Evolutionary conservation across 2,888 invertebrate genomes (phyloP).

Genomic region (Anarsia innoxiella): DNA sequence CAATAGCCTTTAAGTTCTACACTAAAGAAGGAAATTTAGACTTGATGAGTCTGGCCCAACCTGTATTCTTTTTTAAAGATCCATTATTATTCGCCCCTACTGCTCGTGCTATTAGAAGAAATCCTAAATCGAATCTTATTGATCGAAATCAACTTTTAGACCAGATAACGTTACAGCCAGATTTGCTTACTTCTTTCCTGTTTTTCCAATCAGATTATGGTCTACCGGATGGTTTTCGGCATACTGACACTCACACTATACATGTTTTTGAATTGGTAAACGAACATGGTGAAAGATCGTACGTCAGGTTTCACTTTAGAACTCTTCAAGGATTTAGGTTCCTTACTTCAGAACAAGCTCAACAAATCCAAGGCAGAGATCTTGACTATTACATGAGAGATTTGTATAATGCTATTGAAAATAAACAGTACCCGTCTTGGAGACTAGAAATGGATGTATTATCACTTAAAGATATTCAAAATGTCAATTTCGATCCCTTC

Average conservation of each 20-base stretch:
- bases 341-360: constrained; percentile 78
- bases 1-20: constrained; percentile 92
- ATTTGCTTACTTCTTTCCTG: constrained; percentile 42
- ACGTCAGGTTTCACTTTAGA: constrained; percentile 92
- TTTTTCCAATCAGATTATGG: constrained; percentile 90
- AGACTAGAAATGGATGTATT: constrained; percentile 46
- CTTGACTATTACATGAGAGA: constrained; percentile 90
- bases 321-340: constrained; percentile 90
- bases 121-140: background rate
- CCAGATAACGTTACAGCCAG: background rate
- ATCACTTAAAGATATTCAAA: constrained; percentile 31
- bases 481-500: constrained; percentile 45
- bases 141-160: background rate
- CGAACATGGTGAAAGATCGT: constrained; percentile 78
- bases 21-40: constrained; percentile 93
- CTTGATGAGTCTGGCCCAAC: constrained; percentile 88
- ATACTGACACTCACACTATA: constrained; percentile 93
- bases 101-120: constrained; percentile 86
- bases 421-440: constrained; percentile 66
- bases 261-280: constrained; percentile 93
- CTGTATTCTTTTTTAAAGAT: constrained; percentile 91
- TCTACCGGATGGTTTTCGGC: constrained; percentile 89
- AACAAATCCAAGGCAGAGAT: constrained; percentile 78
- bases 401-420: constrained; percentile 86
- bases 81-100: constrained; percentile 88